A percentile compares a stretch with the other conserved stretches of the same genome.
Evolutionary conservation across 2,113 vertebrate genomes (phyloP).

Genomic region (Heterotis niloticus): DNA sequence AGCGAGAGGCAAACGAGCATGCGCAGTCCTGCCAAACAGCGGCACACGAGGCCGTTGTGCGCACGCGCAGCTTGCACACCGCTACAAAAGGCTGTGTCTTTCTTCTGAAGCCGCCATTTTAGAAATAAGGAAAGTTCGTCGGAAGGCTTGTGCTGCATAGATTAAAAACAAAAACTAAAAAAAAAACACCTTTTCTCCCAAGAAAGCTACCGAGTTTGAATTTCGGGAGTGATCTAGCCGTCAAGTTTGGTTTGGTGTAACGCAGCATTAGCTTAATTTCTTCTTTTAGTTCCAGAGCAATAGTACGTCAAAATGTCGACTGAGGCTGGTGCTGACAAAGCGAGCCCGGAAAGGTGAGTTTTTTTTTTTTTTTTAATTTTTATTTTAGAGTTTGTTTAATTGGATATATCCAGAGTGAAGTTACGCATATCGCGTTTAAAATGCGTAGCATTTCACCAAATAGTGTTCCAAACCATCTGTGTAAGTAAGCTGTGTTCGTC

Average conservation of each 20-base stretch:
- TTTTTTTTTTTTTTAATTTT: too few relatives aligned
- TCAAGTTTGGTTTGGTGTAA: not conserved
- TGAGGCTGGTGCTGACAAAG: conserved; percentile 21
- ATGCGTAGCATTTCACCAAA: not conserved
- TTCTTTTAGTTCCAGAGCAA: not conserved
- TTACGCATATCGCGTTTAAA: not conserved
- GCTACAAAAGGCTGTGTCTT: too few relatives aligned
- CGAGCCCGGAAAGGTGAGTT: conserved; percentile 22
- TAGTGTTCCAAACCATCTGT: too few relatives aligned
- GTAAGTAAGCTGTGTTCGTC: too few relatives aligned
- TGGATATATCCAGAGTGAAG: not conserved
- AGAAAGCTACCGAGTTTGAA: not conserved
- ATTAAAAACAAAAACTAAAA: too few relatives aligned
- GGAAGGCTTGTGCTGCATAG: not conserved
- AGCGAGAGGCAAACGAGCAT: too few relatives aligned
- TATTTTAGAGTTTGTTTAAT: too few relatives aligned
- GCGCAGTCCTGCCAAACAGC: too few relatives aligned
- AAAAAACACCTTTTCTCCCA: not conserved
- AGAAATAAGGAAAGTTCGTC: too few relatives aligned
- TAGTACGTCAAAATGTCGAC: conserved; percentile 29
- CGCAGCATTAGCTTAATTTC: not conserved
- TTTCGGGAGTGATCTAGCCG: not conserved
- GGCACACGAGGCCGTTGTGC: too few relatives aligned
- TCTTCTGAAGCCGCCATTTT: too few relatives aligned
- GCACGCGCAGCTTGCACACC: too few relatives aligned